Percentiles rank a stretch among this genome's conserved stretches.
These are phyloP conservation scores for Zaprionus bogoriensis DNA, from an alignment of 2,888 invertebrate genomes.

Conservation along the genomic window DNA sequence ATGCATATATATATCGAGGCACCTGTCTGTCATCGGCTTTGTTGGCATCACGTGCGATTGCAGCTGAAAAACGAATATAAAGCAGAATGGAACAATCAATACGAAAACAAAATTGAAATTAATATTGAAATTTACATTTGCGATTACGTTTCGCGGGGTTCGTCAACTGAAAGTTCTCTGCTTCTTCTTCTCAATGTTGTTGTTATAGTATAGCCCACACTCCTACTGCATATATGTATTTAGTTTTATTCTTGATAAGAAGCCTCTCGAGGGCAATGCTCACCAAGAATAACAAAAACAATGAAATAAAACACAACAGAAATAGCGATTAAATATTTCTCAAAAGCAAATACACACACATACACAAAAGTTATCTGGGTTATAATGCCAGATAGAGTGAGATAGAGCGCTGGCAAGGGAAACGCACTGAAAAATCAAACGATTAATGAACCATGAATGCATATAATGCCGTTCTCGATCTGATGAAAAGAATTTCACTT, in stretches of 20 bases:
- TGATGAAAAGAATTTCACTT: too few species aligned
- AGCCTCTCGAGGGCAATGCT: conserved; percentile 26
- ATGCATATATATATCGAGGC: background rate
- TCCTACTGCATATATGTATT: background rate
- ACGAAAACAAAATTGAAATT: background rate
- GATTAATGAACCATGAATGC: background rate
- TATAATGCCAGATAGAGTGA: background rate
- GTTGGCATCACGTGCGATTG: conserved; percentile 14
- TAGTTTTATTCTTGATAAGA: conserved; percentile 36
- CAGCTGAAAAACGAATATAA: conserved; percentile 5
- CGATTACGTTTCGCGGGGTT: background rate
- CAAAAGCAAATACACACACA: conserved; percentile 14
- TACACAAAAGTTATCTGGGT: background rate
- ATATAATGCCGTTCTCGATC: too few species aligned
- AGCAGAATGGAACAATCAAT: background rate
- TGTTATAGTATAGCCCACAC: too few species aligned
- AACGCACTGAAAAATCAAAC: background rate
- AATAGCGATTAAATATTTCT: conserved; percentile 31
- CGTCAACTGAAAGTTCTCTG: background rate
- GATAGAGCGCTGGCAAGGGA: background rate
- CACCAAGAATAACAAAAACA: background rate
- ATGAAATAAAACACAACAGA: conserved; percentile 13
- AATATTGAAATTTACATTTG: background rate
- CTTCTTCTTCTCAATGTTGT: background rate
- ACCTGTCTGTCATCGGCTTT: background rate